Base-by-base conservation (phyloP, 2,113 vertebrate genomes). In the Tenebrosternarchus preto region DNA sequence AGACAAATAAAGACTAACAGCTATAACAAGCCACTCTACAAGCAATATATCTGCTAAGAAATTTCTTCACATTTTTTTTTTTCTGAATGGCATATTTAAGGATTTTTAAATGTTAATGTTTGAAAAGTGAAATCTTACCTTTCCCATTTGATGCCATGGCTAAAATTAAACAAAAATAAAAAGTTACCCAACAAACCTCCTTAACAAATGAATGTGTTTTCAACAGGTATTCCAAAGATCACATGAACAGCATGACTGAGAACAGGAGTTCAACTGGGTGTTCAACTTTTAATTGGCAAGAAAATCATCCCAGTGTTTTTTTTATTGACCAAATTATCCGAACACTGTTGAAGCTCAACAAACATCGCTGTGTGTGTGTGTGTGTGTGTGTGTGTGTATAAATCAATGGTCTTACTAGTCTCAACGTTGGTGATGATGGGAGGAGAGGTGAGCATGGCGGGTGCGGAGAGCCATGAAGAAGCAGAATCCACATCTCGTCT, bases 361-460 rank as follows among this genome's bases (percentile, higher is more conserved):
- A 50, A 50, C 15, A 50, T 15, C 15, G 1, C 2, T 50, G 43
- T 9, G 1, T 50, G 43, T 50, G 43, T 50, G 1, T 50, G 8
- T 12, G 11, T 50, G 8, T 50, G 8, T 36, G 22, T 25, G 20
- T 56, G 25, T 55, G 43, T 3, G 31, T 56, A 12, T 31, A 20
- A 31, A 9, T 20, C 0, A 50, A 56, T 27, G 56, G 76, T 86
- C 24, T 4, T 76, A 69, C 69, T 53, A 60, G 0, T 81, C 0
- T 92, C 88, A 0, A 75, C 56, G 46, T 68, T 89, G 86, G 90
- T 93, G 78, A 79, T 4, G 76, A 94, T 92, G 68, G 85, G 64
- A 0, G 36, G 60, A 1, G 92, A 93, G 27, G 89, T 89, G 82
- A 93, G 73, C 68, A 86, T 92, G 25, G 84, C 85, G 33, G 81